Base-by-base conservation (phyloP, 2,888 invertebrate species). In the Scaeva pyrastri region DNA sequence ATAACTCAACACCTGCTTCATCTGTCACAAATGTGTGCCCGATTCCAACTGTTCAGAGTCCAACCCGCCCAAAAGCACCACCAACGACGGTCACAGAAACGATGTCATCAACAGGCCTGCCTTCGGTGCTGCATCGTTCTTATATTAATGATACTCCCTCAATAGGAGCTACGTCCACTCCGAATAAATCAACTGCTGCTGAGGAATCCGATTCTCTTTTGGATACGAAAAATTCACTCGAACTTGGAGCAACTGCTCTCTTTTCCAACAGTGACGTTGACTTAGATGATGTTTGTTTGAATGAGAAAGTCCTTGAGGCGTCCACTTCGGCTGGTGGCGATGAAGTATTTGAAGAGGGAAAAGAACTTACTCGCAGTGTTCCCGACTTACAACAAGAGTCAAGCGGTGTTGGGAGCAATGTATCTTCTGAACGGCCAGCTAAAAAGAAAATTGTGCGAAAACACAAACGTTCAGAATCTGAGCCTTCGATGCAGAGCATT, bases 181-280 rank as follows among this genome's bases (percentile, higher is more conserved):
- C 91, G 2, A 90, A 88, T 23, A 88, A 88, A 45, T 64, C 88
- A 6, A 36, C 41, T 14, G 48, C 66, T 2, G 76, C 52, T n/a
- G 75, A 80, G 5, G 36, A 73, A 7, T 11, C 73, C 2, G 76
- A 50, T 26, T 89, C 89, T 8, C 90, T 91, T 60, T 88, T 92
- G 77, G 91, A 91, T 81, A 90, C 90, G 7, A 92, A 91, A 64
- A 90, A 90, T 60, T 91, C 92, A 0, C 75, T 92, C 21, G 94
- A 95, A 89, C 93, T 96, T 89, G 94, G 96, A 74, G 94, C 96
- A 5, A 95, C 96, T 10, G 96, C 96, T 1, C 95, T 97, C 83
- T 96, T 97, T 91, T 96, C 97, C 1, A 97, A 98, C 90, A 97
- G 97, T 90, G 96, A 97, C 12, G 97, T 97, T 2, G 96, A 96